Percentiles rank a stretch among this genome's conserved stretches.
phyloP scores from a whole-genome alignment of 2,888 invertebrate species.

The Heliconius cydno region DNA sequence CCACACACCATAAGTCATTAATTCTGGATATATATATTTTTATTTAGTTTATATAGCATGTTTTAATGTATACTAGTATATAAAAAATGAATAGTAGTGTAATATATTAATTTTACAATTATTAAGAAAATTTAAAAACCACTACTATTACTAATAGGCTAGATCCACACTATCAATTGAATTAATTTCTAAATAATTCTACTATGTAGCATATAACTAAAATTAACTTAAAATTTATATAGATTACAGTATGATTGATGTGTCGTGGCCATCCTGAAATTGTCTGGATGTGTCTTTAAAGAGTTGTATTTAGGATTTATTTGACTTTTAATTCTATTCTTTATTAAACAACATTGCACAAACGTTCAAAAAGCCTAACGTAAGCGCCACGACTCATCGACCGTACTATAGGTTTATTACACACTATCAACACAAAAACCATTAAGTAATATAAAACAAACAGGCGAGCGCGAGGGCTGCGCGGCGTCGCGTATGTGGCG shows the following conservation, averaged over 20 bases:
- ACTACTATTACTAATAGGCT: neutral
- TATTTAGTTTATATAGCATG: too few relatives aligned
- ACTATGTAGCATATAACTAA: neutral
- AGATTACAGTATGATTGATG: neutral
- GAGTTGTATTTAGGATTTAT: too few relatives aligned
- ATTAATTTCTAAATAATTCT: neutral
- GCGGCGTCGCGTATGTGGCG: slow-evolving; percentile 74
- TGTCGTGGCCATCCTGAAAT: neutral
- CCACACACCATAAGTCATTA: neutral
- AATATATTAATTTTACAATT: neutral
- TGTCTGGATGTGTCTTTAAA: neutral
- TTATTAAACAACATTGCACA: neutral
- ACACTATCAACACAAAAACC: neutral
- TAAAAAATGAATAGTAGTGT: neutral
- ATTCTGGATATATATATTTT: neutral
- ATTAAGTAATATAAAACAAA: neutral
- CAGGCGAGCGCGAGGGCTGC: slow-evolving; percentile 63
- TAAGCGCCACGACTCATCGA: neutral
- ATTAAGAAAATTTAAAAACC: neutral
- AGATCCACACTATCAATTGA: neutral
- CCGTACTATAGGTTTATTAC: neutral
- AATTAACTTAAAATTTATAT: neutral
- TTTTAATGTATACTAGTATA: neutral
- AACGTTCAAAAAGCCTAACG: neutral
- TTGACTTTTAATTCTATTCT: too few relatives aligned